phyloP scores from a whole-genome alignment of 2,797 vertebrate species.

The Chaunax sp. region DNA sequence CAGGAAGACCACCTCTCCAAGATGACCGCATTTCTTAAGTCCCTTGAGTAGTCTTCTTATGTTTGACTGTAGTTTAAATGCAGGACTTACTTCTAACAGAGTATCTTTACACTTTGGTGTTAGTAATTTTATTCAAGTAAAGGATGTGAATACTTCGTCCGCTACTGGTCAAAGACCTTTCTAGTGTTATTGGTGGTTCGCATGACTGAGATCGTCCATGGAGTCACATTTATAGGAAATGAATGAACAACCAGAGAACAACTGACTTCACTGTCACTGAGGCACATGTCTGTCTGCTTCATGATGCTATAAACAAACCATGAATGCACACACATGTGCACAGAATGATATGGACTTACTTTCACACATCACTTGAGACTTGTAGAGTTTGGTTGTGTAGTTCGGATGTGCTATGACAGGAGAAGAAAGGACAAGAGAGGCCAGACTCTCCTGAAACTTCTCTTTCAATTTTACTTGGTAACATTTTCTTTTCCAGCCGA shows the following conservation, averaged over 20 bases:
- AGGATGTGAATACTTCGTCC: too few species aligned
- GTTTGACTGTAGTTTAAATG: too few species aligned
- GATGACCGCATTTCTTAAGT: too few species aligned
- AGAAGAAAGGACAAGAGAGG: neutral
- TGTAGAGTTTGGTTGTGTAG: constrained; percentile 25
- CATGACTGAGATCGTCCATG: neutral
- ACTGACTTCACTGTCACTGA: neutral
- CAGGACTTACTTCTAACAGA: too few species aligned
- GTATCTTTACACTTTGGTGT: too few species aligned
- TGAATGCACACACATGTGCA: neutral
- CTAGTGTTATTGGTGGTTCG: too few species aligned
- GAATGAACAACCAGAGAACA: neutral
- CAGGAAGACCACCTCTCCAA: too few species aligned
- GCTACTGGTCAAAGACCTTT: too few species aligned
- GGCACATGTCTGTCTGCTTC: neutral
- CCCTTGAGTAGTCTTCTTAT: too few species aligned
- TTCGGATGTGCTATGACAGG: neutral
- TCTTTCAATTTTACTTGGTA: constrained; percentile 40
- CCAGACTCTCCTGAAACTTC: neutral
- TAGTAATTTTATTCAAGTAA: too few species aligned
- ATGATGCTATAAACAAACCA: constrained; percentile 17
- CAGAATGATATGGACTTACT: neutral
- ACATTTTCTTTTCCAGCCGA: constrained; percentile 33
- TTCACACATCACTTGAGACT: neutral
- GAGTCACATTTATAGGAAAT: neutral